phyloP scores from a whole-genome alignment of 2,113 vertebrate genomes.

The Cottus gobio region DNA sequence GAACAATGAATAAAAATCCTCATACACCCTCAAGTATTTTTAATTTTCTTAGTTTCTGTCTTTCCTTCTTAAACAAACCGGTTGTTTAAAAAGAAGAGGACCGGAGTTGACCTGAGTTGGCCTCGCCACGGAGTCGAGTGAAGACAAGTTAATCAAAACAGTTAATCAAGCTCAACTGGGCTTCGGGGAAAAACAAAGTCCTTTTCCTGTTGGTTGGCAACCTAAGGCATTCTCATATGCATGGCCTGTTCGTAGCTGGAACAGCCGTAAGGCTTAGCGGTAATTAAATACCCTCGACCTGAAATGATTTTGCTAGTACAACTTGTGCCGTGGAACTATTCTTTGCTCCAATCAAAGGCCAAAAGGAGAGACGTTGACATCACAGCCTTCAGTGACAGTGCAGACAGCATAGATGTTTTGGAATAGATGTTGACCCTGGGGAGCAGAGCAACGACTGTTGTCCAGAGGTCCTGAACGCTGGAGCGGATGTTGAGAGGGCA shows the following conservation, averaged over 20 bases:
- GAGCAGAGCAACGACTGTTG: constrained; percentile 11
- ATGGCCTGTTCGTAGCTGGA: background rate
- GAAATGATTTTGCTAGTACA: background rate
- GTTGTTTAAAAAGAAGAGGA: background rate
- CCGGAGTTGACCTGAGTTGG: background rate
- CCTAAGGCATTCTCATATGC: background rate
- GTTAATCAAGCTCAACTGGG: background rate
- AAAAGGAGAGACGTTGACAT: background rate
- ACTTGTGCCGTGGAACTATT: background rate
- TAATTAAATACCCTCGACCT: background rate
- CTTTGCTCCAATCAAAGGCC: constrained; percentile 1
- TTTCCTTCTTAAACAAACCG: background rate
- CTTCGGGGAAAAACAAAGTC: background rate
- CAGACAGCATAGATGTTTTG: too few species aligned
- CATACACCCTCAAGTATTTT: background rate
- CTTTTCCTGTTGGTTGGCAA: background rate
- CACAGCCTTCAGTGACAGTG: background rate
- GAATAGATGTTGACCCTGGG: background rate
- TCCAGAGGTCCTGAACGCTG: constrained; percentile 21
- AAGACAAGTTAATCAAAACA: too few species aligned
- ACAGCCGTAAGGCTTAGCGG: background rate
- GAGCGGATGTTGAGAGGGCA: too few species aligned
- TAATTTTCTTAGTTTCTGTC: background rate
- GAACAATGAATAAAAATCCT: constrained; percentile 2
- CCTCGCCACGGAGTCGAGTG: background rate